phyloP scores from a whole-genome alignment of 2,113 vertebrate species.

The Tetrax tetrax region DNA sequence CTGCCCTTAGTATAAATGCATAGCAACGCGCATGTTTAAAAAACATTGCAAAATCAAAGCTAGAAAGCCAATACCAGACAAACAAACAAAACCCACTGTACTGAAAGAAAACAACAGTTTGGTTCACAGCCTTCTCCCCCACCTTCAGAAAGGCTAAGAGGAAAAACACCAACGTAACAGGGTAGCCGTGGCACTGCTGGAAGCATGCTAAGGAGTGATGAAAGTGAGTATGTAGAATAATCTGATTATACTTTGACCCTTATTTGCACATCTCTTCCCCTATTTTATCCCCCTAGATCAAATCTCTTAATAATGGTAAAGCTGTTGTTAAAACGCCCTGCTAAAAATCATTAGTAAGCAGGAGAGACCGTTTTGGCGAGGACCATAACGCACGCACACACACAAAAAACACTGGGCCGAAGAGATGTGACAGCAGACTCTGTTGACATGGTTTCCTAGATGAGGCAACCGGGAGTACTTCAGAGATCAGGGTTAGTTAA shows the following conservation, averaged over 20 bases:
- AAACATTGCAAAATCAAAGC: conserved; percentile 26
- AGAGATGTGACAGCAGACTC: neutral
- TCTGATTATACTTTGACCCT: neutral
- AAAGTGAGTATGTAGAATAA: neutral
- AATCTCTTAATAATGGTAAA: neutral
- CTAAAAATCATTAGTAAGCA: neutral
- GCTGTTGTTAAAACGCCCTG: neutral
- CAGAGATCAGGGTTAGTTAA: neutral
- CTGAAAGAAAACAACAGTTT: neutral
- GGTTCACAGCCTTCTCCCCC: neutral
- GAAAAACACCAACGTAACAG: neutral
- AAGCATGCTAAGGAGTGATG: neutral
- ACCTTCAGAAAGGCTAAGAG: neutral
- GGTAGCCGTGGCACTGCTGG: neutral
- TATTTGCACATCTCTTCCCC: neutral
- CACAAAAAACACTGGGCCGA: neutral
- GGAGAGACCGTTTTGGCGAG: neutral
- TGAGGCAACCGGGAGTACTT: neutral
- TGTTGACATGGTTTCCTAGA: neutral
- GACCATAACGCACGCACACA: neutral
- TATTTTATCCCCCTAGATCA: neutral
- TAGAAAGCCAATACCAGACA: neutral
- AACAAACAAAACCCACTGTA: neutral
- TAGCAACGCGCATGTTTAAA: neutral
- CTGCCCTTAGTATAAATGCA: neutral